Evolutionary conservation across 2,113 vertebrate genomes (phyloP), one percentile per base, ranked within the genome.

Genomic region (Thymallus thymallus): DNA sequence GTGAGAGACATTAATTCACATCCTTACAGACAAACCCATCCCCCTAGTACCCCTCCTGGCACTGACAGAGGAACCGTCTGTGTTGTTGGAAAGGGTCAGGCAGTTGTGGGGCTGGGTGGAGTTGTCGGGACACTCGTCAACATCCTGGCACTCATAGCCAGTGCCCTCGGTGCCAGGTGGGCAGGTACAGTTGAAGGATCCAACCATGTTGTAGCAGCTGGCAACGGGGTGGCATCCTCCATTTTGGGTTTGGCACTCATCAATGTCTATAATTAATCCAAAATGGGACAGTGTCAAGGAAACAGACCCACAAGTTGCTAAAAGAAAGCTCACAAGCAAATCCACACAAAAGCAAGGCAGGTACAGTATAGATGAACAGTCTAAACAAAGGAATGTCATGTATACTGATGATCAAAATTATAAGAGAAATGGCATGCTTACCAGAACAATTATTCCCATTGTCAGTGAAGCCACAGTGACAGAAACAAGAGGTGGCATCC

Each of bases 231-330:
- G 91, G 82, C 94, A 95, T 84, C 92, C 90, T 92, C 93, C 92
- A 32, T 92, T 92, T 88, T 91, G 89, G 86, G 76, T 75, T 86
- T 92, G 91, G 94, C 94, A 95, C 85, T 95, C 94, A 92, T 95
- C 93, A 88, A 93, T 80, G 93, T 95, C 94, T 95, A 95, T 88
- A 94, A 95, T 91, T 94, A 82, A 93, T 92, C 91, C 92, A 94
- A 94, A 94, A 94, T 88, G 90, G 91, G 80, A 94, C 81, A 94
- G 85, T 85, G 90, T 94, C 90, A 95, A 81, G 85, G 78, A 86
- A 91, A 90, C 67, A 91, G 80, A 63, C 80, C 89, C 80, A 76
- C 80, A 86, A 66, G 0, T 51, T 72, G 76, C 80, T 85, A 81
- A 85, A 86, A 79, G 13, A 82, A 87, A 80, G 60, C 82, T 91